phyloP scores from a whole-genome alignment of 2,113 vertebrate genomes.

The Ptilorrhoa leucosticta region DNA sequence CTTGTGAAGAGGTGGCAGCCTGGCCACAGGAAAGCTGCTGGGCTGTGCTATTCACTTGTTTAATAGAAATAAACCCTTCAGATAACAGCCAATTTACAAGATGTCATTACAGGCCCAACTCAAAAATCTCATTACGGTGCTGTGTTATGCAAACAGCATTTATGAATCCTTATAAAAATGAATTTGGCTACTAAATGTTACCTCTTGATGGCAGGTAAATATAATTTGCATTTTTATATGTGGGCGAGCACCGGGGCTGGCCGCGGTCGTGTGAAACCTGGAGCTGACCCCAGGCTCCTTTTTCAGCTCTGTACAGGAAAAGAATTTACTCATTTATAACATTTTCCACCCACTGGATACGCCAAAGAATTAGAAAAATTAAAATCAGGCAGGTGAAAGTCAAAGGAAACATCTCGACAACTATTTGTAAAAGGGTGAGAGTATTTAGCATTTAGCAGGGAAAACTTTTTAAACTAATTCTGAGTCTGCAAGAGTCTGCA shows the following conservation, averaged over 20 bases:
- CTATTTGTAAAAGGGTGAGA: background rate
- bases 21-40: background rate
- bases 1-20: background rate
- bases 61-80: background rate
- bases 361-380: background rate
- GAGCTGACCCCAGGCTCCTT: background rate
- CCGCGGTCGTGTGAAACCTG: background rate
- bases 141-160: constrained; percentile 1
- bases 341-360: background rate
- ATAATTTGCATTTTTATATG: background rate
- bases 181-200: background rate
- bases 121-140: background rate
- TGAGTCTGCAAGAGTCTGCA: background rate
- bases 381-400: background rate
- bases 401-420: background rate
- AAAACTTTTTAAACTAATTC: background rate
- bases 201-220: background rate
- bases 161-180: background rate
- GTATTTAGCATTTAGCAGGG: background rate
- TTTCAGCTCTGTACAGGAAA: background rate
- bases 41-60: background rate
- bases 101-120: background rate
- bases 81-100: background rate
- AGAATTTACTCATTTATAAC: background rate
- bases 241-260: background rate